phyloP scores from a whole-genome alignment of 2,888 invertebrate species.

The Cerastis rubricosa region DNA sequence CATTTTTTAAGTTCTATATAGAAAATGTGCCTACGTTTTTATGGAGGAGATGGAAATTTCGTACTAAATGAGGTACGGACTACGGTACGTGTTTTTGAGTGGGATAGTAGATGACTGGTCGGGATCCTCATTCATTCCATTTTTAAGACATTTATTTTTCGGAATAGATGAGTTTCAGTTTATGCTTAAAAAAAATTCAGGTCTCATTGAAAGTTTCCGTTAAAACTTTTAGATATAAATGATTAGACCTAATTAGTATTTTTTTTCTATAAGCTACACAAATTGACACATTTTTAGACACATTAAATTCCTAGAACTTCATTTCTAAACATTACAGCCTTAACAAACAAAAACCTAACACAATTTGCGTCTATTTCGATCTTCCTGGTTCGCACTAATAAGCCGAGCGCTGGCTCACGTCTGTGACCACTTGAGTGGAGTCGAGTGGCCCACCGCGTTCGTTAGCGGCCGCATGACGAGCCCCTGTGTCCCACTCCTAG shows the following conservation, averaged over 20 bases:
- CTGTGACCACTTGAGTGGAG: constrained; percentile 78
- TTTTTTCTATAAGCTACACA: neutral
- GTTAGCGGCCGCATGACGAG: constrained; percentile 88
- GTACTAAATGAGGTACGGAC: constrained; percentile 51
- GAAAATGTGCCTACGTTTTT: constrained; percentile 62
- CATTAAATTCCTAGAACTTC: neutral
- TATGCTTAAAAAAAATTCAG: neutral
- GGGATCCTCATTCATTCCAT: constrained; percentile 24
- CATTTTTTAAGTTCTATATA: constrained; percentile 58
- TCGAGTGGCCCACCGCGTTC: constrained; percentile 86
- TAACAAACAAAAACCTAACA: constrained; percentile 41
- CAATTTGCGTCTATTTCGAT: constrained; percentile 61
- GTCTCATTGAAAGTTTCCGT: neutral
- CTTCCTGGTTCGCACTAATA: constrained; percentile 73
- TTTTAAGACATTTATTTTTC: constrained; percentile 11
- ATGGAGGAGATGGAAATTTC: constrained; percentile 53
- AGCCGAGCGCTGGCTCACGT: constrained; percentile 75
- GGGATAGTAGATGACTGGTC: constrained; percentile 43
- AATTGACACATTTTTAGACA: neutral
- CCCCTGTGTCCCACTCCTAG: constrained; percentile 85
- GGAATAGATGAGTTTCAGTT: constrained; percentile 10
- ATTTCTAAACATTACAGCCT: neutral
- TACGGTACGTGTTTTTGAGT: constrained; percentile 45
- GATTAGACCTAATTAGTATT: neutral
- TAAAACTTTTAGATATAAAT: neutral